These are phyloP conservation scores for Nomada fucata DNA, from an alignment of 2,888 invertebrate genomes.

Conservation along the genomic window DNA sequence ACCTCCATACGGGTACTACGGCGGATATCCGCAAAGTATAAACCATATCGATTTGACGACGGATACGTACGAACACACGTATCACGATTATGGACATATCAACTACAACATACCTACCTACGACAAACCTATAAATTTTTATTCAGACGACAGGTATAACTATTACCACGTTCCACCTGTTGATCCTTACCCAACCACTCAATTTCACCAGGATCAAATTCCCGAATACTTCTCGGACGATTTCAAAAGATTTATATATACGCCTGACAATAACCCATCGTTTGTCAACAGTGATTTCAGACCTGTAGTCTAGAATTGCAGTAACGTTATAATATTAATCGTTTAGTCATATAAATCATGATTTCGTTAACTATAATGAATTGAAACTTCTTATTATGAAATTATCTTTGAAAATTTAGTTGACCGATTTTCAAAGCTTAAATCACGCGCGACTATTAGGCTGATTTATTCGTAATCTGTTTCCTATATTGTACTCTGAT, in stretches of 20 bases:
- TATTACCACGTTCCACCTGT: slow-evolving; percentile 37
- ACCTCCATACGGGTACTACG: slow-evolving; percentile 73
- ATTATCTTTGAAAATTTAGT: not conserved
- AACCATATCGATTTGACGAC: slow-evolving; percentile 74
- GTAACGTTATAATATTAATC: not conserved
- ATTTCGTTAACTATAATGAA: not conserved
- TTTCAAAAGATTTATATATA: slow-evolving; percentile 43
- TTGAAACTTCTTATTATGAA: not conserved
- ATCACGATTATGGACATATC: slow-evolving; percentile 42
- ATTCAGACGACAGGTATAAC: slow-evolving; percentile 54
- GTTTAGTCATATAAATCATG: not conserved
- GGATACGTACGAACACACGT: slow-evolving; percentile 25
- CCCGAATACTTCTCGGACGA: slow-evolving; percentile 51
- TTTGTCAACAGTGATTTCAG: slow-evolving; percentile 51
- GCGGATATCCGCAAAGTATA: slow-evolving; percentile 77
- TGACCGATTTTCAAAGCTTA: too few species aligned
- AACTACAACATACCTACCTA: slow-evolving; percentile 56
- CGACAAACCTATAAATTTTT: slow-evolving; percentile 60
- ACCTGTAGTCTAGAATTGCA: slow-evolving; percentile 46
- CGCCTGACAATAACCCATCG: slow-evolving; percentile 41
- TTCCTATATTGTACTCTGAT: not conserved
- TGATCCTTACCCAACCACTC: slow-evolving; percentile 36
- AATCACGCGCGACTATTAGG: not conserved
- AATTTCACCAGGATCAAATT: slow-evolving; percentile 46
- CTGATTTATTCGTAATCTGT: not conserved